Base-by-base conservation (phyloP, 2,113 vertebrate genomes). In the Toxotes jaculatrix region DNA sequence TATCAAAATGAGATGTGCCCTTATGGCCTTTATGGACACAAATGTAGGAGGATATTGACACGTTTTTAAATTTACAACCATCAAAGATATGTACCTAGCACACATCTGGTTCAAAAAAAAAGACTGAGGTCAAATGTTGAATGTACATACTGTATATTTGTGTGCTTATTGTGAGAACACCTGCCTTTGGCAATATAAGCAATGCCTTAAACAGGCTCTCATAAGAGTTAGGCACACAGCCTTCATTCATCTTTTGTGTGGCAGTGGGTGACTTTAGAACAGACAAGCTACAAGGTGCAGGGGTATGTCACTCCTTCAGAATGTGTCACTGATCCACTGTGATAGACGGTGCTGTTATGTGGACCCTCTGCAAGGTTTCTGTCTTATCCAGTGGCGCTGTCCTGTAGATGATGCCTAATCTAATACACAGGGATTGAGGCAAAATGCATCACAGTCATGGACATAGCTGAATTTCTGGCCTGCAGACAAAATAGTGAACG, bases 311-410 rank as follows among this genome's bases (percentile, higher is more conserved):
- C 34, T 83, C 23, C 62, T 86, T 75, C 63, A 65, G 82, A 59
- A 73, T 80, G 77, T 69, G 27, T 42, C 55, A 82, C 74, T 86
- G 84, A 92, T 84, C 51, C 47, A 49, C 53, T 79, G 31, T 87
- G 76, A 89, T 80, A 74, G 63, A 85, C 85, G 23, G 47, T 42
- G 56, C 42, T 83, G 65, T 68, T 27, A 27, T 38, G 34, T 74
- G 47, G 70, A 69, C 45, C 23, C 23, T 77, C 51, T 51, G 62
- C n/a, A 11, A 34, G 45, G 42, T 74, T 40, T 65, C 31, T 66
- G 59, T 67, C 69, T 77, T 56, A 63, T 74, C 61, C 38, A 57
- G 51, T 59, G 4, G 17, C 63, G 47, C 72, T 67, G 31, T 63
- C 5, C 55, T 75, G n/a, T 51, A 80, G 55, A 71, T 80, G 51